These are phyloP conservation scores for Galendromus occidentalis DNA, from an alignment of 1,140 invertebrate genomes.

Conservation along the genomic window DNA sequence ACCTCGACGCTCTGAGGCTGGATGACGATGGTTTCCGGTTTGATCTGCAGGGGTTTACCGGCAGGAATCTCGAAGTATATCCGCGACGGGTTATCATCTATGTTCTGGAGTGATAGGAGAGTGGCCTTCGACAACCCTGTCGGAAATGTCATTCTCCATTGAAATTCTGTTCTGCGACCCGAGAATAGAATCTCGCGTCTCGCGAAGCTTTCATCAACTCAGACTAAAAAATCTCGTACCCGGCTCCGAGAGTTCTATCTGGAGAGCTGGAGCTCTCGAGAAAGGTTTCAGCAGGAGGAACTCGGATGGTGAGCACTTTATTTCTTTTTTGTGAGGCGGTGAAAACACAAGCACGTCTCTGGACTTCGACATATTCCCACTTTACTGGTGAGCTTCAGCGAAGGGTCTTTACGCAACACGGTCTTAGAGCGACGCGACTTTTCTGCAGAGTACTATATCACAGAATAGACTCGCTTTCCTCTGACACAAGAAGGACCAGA, in stretches of 20 bases:
- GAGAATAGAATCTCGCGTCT: no score
- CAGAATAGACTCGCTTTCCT: no score
- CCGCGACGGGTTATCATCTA: background rate
- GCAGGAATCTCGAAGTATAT: background rate
- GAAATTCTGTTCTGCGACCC: no score
- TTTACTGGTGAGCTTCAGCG: no score
- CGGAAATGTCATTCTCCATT: no score
- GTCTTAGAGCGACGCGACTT: no score
- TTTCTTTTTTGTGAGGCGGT: slow-evolving; percentile 1
- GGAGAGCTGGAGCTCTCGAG: background rate
- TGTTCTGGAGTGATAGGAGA: background rate
- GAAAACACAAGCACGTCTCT: background rate
- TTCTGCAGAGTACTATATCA: no score
- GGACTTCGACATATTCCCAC: no score
- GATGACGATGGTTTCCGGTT: background rate
- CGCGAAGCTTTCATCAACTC: no score
- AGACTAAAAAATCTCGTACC: background rate
- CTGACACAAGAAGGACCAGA: no score
- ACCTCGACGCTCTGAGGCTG: background rate
- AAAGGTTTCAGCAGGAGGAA: background rate
- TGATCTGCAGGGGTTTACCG: background rate
- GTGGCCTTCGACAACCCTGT: background rate
- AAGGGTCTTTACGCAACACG: no score
- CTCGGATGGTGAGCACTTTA: background rate
- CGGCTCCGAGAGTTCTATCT: background rate